These are phyloP conservation scores for Pseudorasbora parva DNA, from an alignment of 2,113 vertebrate species.

Conservation along the genomic window DNA sequence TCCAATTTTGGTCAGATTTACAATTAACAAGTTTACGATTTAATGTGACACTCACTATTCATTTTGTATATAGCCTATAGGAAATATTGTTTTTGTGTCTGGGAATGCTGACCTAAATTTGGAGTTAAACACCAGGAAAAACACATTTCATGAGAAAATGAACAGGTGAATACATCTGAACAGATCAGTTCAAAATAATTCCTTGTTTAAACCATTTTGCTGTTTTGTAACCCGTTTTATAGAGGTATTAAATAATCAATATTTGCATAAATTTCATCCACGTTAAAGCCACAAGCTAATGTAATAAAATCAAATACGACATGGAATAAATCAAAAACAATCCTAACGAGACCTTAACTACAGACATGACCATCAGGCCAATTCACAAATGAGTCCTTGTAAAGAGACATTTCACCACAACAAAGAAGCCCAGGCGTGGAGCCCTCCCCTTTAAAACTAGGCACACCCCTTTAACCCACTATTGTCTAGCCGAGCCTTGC, in stretches of 20 bases:
- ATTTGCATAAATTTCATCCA: neutral
- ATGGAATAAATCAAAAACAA: neutral
- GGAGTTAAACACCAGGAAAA: neutral
- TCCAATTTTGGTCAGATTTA: too few species aligned
- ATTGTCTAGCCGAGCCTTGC: constrained; percentile 55
- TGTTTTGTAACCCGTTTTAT: neutral
- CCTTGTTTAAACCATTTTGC: neutral
- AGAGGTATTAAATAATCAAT: neutral
- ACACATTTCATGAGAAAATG: neutral
- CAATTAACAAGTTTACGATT: too few species aligned
- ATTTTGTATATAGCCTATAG: too few species aligned
- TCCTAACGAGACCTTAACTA: neutral
- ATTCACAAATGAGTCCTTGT: constrained; percentile 30
- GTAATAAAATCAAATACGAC: neutral
- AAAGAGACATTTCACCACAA: constrained; percentile 52
- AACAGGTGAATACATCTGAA: neutral
- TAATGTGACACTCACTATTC: too few species aligned
- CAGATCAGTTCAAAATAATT: neutral
- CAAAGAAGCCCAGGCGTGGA: constrained; percentile 51
- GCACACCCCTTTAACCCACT: constrained; percentile 75
- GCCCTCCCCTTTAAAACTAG: constrained; percentile 70
- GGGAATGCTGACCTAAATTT: neutral
- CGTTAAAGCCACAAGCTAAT: constrained; percentile 1
- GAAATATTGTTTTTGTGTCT: too few species aligned
- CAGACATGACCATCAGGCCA: neutral